Percentiles rank a stretch among this genome's conserved stretches.
These are phyloP conservation scores for Acronicta psi DNA, from an alignment of 2,888 invertebrate genomes.

Conservation along the genomic window DNA sequence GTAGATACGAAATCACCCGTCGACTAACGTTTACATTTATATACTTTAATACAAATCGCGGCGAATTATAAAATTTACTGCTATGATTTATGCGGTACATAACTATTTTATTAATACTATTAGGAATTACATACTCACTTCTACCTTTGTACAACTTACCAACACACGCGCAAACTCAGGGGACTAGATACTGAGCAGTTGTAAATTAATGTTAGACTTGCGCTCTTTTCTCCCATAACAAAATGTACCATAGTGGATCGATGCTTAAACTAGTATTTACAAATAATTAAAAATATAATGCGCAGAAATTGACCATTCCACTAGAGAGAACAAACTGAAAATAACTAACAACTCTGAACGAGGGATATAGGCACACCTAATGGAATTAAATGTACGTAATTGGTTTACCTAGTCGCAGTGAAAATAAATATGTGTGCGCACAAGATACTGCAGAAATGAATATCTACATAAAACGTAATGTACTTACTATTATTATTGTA, in stretches of 20 bases:
- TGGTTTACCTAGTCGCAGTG: constrained; percentile 70
- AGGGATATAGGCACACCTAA: constrained; percentile 66
- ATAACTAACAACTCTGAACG: constrained; percentile 60
- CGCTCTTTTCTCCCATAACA: constrained; percentile 61
- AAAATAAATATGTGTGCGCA: constrained; percentile 41
- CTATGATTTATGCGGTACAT: constrained; percentile 5
- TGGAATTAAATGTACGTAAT: constrained; percentile 77
- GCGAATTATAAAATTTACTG: constrained; percentile 19
- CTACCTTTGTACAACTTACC: constrained; percentile 61
- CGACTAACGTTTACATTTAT: constrained; percentile 41
- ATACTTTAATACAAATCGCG: constrained; percentile 27
- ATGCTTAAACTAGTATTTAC: constrained; percentile 2
- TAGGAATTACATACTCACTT: constrained; percentile 2
- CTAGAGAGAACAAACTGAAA: constrained; percentile 42
- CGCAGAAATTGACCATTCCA: constrained; percentile 24
- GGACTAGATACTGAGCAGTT: constrained; percentile 49
- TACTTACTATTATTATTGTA: constrained; percentile 3
- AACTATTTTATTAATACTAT: neutral
- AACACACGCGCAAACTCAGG: constrained; percentile 62
- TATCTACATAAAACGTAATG: no score
- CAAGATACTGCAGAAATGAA: constrained; percentile 39
- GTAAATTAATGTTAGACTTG: constrained; percentile 59
- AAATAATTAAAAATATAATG: neutral
- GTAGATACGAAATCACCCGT: constrained; percentile 50
- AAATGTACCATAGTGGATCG: constrained; percentile 35